These are phyloP conservation scores for Drosophila macrospina DNA, from an alignment of 2,888 invertebrate species.

Conservation along the genomic window DNA sequence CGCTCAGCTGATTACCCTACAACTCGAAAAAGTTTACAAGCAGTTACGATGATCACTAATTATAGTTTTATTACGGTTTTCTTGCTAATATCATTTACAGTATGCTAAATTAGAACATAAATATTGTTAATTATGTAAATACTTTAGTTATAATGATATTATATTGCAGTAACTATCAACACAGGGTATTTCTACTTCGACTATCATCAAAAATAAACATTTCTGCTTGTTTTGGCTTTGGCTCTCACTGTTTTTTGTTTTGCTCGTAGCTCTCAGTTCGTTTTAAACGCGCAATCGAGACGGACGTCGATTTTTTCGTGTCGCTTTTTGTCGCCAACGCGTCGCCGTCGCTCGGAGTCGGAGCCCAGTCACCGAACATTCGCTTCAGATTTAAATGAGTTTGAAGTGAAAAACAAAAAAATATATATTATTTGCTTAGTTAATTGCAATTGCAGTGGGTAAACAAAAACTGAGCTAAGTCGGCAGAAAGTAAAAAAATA, in stretches of 20 bases:
- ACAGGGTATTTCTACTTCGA: constrained; percentile 6
- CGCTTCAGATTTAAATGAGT: constrained; percentile 46
- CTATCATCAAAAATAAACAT: background rate
- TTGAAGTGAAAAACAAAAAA: constrained; percentile 30
- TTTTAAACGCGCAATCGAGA: constrained; percentile 53
- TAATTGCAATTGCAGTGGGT: constrained; percentile 41
- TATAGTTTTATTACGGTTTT: too few relatives aligned
- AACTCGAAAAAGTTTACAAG: background rate
- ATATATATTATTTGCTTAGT: constrained; percentile 37
- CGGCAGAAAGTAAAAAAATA: background rate
- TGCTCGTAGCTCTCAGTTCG: constrained; percentile 48
- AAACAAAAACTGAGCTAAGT: constrained; percentile 20
- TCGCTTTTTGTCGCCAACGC: constrained; percentile 49
- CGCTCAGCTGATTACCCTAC: constrained; percentile 5
- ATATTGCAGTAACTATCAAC: background rate
- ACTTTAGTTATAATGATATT: background rate
- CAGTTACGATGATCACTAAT: too few relatives aligned
- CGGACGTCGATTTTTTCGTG: constrained; percentile 54
- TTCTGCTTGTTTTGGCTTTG: constrained; percentile 31
- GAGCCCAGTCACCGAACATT: constrained; percentile 50
- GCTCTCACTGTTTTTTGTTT: constrained; percentile 42
- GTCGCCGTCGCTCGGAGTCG: constrained; percentile 67
- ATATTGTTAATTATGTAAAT: background rate
- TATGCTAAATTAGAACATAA: background rate
- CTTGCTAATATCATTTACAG: background rate